Evolutionary conservation across 1,140 invertebrate species (phyloP), one percentile per base, ranked within the genome.

Genomic region (Cryptotermes secundus): DNA sequence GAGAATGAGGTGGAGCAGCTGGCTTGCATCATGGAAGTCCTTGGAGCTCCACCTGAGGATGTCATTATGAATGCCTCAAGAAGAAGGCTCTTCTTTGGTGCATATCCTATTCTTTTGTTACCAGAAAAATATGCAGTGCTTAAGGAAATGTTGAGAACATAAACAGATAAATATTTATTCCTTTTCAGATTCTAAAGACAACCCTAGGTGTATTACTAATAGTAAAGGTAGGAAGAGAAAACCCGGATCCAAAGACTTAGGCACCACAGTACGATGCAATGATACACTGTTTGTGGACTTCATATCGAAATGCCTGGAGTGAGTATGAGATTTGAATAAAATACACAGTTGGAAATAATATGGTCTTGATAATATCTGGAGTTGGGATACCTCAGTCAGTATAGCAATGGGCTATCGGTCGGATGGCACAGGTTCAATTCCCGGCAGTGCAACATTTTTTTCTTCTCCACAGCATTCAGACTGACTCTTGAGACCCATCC

Each of bases 1-100:
- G 98, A 99, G 91, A 98, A 99, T 90, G 98, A 99, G 92, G 95
- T 98, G 84, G 98, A 99, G 89, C 98, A 99, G 89, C 92, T 99
- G 86, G 97, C 98, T 79, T 98, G 98, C 90, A 97, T 99, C 86
- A 99, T 99, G 95, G 98, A 99, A 91, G 93, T 99, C 79, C 92
- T 98, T 42, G 97, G 97, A 26, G 92, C 96, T 87, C 98, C 98
- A 26, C 96, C 97, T 10, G 95, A 97, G 85, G 93, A 95, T 86
- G 92, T 97, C 83, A 93, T 97, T 79, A 92, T 92, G 82, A 93
- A 93, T 84, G 96, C 96, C 31, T 94, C 96, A 3, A 92, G 96
- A 88, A 93, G 95, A 88, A 92, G 96, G 86, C 91, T 97, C 84
- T 97, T 97, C 90, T 97, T 97, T 89, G 95, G 95, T 96, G 87